A percentile compares a stretch with the other conserved stretches of the same genome.
These are phyloP conservation scores for Aviceda subcristata DNA, from an alignment of 2,113 vertebrate species.

Conservation along the genomic window DNA sequence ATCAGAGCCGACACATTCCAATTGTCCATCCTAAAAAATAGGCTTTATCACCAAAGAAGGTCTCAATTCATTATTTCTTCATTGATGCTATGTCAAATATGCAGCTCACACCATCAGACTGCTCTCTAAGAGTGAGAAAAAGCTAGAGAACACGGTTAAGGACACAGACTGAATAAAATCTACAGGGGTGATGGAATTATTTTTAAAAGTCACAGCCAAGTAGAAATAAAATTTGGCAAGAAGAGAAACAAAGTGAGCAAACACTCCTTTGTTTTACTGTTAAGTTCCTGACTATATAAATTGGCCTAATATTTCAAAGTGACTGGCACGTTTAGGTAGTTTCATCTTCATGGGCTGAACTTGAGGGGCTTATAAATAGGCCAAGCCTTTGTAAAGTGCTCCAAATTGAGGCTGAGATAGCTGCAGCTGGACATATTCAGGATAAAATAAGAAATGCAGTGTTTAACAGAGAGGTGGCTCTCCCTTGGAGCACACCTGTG, in stretches of 20 bases:
- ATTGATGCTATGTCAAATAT: slow-evolving; percentile 55
- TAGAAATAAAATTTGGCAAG: not conserved
- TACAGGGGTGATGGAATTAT: not conserved
- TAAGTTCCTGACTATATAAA: not conserved
- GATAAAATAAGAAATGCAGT: not conserved
- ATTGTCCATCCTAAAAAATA: slow-evolving; percentile 52
- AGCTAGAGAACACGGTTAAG: not conserved
- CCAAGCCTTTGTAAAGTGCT: not conserved
- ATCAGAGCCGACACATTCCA: slow-evolving; percentile 29
- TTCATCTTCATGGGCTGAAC: not conserved
- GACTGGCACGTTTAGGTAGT: not conserved
- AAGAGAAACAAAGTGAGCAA: not conserved
- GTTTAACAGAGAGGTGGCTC: not conserved
- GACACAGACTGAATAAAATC: not conserved
- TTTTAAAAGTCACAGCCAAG: slow-evolving; percentile 12
- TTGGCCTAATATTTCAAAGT: slow-evolving; percentile 8
- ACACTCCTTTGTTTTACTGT: not conserved
- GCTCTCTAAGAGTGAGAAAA: not conserved
- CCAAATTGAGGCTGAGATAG: not conserved
- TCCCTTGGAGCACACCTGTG: not conserved
- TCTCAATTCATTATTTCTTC: slow-evolving; percentile 59
- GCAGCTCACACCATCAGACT: slow-evolving; percentile 23
- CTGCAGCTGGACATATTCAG: not conserved
- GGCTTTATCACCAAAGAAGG: slow-evolving; percentile 34
- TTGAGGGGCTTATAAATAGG: not conserved